Conservation (phyloP, 2,797 vertebrate species). For the Podarcis lilfordi region DNA sequence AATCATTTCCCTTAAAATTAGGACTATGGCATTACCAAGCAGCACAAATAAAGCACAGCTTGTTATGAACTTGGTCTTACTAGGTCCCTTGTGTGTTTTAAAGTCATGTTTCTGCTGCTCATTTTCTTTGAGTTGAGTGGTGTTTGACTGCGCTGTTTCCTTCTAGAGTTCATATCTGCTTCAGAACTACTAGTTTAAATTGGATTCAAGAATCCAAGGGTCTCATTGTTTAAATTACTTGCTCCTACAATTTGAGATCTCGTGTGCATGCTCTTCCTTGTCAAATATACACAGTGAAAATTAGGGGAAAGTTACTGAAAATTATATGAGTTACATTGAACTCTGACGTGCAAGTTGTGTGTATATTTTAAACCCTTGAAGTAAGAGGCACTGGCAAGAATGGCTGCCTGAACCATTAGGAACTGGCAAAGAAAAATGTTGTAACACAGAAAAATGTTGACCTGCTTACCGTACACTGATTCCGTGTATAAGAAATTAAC, state of each 20-base stretch:
- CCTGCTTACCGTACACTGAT: background rate
- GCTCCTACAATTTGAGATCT: background rate
- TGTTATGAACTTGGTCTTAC: background rate
- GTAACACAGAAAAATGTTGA: background rate
- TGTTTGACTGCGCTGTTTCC: background rate
- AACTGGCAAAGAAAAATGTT: background rate
- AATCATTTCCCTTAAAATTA: background rate
- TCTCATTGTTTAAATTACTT: background rate
- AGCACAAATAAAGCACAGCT: background rate
- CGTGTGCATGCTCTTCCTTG: background rate
- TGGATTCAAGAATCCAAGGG: background rate
- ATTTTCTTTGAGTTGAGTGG: background rate
- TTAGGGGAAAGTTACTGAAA: background rate
- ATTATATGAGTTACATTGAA: background rate
- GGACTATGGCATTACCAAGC: background rate
- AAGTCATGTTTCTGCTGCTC: background rate
- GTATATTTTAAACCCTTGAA: background rate
- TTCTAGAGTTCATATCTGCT: background rate
- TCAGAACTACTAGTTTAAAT: background rate
- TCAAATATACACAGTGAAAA: background rate
- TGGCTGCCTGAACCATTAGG: slow-evolving; percentile 9
- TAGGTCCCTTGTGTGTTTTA: background rate
- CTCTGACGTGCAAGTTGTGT: slow-evolving; percentile 14
- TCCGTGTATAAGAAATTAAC: background rate
- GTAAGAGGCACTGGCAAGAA: slow-evolving; percentile 13